These are phyloP conservation scores for Pecten maximus DNA, from an alignment of 2,888 invertebrate genomes.

Conservation along the genomic window DNA sequence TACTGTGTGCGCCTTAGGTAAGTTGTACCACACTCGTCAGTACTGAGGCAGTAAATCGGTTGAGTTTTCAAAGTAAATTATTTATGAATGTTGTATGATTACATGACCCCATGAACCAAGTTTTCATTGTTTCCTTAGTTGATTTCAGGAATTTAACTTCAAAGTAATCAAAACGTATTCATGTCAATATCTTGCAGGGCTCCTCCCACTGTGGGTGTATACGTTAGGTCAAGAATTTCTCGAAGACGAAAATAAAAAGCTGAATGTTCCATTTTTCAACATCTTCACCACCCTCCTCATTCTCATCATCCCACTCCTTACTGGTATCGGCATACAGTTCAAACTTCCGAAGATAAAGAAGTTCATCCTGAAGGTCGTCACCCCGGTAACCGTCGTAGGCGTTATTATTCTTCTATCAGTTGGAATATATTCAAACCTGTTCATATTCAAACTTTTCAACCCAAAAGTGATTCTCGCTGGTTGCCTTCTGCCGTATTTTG, in stretches of 20 bases:
- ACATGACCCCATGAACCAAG: too few species aligned
- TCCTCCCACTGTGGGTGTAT: slow-evolving; percentile 96
- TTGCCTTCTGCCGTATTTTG: slow-evolving; percentile 78
- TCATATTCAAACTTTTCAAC: slow-evolving; percentile 93
- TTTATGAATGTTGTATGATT: too few species aligned
- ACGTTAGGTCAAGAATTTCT: slow-evolving; percentile 89
- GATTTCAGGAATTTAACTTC: too few species aligned
- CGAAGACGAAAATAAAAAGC: slow-evolving; percentile 85
- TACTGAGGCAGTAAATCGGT: too few species aligned
- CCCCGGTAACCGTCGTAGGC: slow-evolving; percentile 91
- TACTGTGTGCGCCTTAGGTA: too few species aligned
- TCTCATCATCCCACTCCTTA: slow-evolving; percentile 89
- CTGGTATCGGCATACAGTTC: slow-evolving; percentile 79
- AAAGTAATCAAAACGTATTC: too few species aligned
- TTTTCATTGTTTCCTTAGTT: too few species aligned
- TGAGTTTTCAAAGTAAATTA: too few species aligned
- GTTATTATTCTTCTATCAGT: slow-evolving; percentile 93
- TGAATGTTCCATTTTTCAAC: slow-evolving; percentile 90
- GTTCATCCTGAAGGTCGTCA: slow-evolving; percentile 86
- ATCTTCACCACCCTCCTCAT: slow-evolving; percentile 90
- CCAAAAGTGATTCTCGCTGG: slow-evolving; percentile 73
- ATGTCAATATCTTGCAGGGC: slow-evolving; percentile 84
- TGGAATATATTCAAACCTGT: slow-evolving; percentile 94
- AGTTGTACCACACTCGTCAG: too few species aligned
- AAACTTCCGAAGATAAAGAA: slow-evolving; percentile 86